Evolutionary conservation across 2,797 vertebrate genomes (phyloP).

Genomic region (Lemur catta): DNA sequence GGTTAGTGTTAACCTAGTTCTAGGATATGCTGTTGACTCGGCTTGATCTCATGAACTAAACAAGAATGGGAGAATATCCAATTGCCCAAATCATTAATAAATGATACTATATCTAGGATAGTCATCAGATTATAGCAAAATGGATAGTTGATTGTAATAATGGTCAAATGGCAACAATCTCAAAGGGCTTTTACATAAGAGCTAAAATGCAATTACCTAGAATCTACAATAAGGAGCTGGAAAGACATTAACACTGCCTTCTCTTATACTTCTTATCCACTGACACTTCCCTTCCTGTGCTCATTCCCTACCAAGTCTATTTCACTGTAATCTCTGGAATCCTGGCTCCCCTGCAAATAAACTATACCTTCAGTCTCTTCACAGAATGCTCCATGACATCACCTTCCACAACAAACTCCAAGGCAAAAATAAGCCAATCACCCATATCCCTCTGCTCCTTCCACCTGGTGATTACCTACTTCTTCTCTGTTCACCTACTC

Average conservation of each 20-base stretch:
- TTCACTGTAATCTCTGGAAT: background rate
- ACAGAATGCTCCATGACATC: background rate
- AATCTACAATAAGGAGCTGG: background rate
- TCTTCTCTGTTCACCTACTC: background rate
- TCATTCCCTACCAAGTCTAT: background rate
- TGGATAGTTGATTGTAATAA: background rate
- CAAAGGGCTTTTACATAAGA: background rate
- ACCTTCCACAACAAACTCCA: background rate
- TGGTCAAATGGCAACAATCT: background rate
- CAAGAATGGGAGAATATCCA: background rate
- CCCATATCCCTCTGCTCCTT: background rate
- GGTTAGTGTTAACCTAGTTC: background rate
- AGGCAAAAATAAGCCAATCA: background rate
- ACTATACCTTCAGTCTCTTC: background rate
- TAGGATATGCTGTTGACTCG: background rate
- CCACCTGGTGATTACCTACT: background rate
- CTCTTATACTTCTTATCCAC: background rate
- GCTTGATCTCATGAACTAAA: constrained; percentile 12
- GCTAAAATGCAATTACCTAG: constrained; percentile 4
- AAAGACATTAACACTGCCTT: background rate
- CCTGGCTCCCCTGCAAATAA: constrained; percentile 3
- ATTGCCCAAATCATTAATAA: constrained; percentile 41
- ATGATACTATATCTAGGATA: background rate
- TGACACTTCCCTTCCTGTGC: background rate
- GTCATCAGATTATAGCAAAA: constrained; percentile 23